Evolutionary conservation across 2,797 vertebrate genomes (phyloP).

Genomic region (Halcyon smyrnensis): DNA sequence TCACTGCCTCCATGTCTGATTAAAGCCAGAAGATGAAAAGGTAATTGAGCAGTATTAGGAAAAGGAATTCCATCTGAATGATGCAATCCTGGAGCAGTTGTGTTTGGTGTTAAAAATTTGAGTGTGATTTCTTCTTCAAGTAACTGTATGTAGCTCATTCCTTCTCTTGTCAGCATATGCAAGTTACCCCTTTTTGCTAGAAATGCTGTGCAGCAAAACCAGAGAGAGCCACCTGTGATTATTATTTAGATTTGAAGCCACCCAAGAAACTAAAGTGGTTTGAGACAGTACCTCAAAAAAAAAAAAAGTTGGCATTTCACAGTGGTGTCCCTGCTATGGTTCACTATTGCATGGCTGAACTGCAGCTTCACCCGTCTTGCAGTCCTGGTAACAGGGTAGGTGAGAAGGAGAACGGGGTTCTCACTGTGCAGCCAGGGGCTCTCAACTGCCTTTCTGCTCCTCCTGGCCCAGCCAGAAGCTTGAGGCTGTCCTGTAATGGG

Average conservation of each 20-base stretch:
- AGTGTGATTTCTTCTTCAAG: background rate
- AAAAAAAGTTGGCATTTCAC: background rate
- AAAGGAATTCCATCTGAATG: background rate
- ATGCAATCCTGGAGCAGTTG: background rate
- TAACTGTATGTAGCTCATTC: background rate
- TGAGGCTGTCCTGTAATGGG: background rate
- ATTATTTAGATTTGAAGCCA: background rate
- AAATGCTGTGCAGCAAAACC: background rate
- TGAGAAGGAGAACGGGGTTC: background rate
- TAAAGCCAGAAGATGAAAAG: background rate
- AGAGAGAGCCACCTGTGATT: background rate
- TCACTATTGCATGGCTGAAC: background rate
- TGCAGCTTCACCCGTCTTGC: background rate
- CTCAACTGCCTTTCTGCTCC: background rate
- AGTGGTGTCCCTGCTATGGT: background rate
- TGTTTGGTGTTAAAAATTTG: background rate
- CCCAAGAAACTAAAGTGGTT: background rate
- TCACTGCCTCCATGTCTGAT: background rate
- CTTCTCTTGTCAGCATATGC: background rate
- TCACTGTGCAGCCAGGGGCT: background rate
- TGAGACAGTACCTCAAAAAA: background rate
- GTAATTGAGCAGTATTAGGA: background rate
- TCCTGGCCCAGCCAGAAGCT: background rate
- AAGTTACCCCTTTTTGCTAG: background rate
- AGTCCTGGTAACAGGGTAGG: no score